Evolutionary conservation across 2,888 invertebrate genomes (phyloP).

Genomic region (Trachelus stipa): DNA sequence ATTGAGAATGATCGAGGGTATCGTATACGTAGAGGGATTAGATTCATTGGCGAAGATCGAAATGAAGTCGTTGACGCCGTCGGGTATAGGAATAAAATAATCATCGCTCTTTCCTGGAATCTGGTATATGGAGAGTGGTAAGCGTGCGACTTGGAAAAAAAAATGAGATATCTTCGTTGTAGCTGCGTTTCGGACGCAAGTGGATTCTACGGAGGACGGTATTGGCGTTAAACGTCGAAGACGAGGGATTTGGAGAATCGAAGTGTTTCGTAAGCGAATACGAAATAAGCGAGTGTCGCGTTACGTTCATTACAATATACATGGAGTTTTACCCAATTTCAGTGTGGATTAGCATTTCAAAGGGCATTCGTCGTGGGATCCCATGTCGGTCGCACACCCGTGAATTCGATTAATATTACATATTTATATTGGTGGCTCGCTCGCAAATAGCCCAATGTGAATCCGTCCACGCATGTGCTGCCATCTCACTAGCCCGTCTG

Average conservation of each 20-base stretch:
- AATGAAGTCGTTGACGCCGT: constrained; percentile 13
- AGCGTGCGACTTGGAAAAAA: neutral
- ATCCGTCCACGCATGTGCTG: neutral
- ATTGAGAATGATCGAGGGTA: neutral
- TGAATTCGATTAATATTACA: constrained; percentile 22
- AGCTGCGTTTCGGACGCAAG: neutral
- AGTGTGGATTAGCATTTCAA: constrained; percentile 23
- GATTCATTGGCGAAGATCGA: neutral
- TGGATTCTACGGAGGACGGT: neutral
- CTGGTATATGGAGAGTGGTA: constrained; percentile 1
- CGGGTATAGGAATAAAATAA: constrained; percentile 26
- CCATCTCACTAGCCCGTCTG: neutral
- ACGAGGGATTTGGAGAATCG: neutral
- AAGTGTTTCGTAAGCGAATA: constrained; percentile 7
- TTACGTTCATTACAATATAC: constrained; percentile 23
- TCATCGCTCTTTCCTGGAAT: constrained; percentile 25
- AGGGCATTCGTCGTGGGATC: constrained; percentile 8
- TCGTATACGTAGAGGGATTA: neutral
- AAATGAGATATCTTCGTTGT: neutral
- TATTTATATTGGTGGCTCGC: constrained; percentile 16
- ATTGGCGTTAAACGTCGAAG: neutral
- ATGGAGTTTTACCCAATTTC: constrained; percentile 20
- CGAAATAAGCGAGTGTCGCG: neutral
- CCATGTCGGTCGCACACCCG: neutral
- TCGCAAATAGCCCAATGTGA: neutral